These are phyloP conservation scores for Isurus oxyrinchus DNA, from an alignment of 2,113 vertebrate species.

Conservation along the genomic window DNA sequence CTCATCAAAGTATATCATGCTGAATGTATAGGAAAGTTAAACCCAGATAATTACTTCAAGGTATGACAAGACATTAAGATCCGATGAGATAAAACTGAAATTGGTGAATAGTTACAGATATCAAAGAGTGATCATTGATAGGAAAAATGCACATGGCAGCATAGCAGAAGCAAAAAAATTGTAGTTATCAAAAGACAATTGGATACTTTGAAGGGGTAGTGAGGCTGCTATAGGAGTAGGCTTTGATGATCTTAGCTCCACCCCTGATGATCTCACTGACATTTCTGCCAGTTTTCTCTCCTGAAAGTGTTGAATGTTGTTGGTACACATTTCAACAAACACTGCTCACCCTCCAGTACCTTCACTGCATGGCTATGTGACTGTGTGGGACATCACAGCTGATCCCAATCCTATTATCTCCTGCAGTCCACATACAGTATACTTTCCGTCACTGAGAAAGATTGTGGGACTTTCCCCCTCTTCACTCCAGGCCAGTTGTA, in stretches of 20 bases:
- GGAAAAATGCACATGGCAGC: not conserved
- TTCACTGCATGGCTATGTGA: not conserved
- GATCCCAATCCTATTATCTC: not conserved
- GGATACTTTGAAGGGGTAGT: not conserved
- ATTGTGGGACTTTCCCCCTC: not conserved
- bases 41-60: not conserved
- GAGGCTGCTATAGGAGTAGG: not conserved
- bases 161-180: not conserved
- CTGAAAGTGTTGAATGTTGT: not conserved
- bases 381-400: not conserved
- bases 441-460: not conserved
- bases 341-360: not conserved
- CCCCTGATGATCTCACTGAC: not conserved
- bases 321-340: not conserved
- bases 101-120: not conserved
- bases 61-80: not conserved
- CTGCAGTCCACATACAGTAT: not conserved
- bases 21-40: not conserved
- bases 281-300: not conserved
- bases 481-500: not conserved
- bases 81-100: not conserved
- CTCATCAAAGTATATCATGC: slow-evolving; percentile 6
- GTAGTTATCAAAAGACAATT: not conserved
- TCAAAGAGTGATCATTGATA: not conserved
- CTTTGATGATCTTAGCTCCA: not conserved